A percentile compares a stretch with the other conserved stretches of the same genome.
These are phyloP conservation scores for Epinephelus cyanopodus DNA, from an alignment of 2,113 vertebrate genomes.

Conservation along the genomic window DNA sequence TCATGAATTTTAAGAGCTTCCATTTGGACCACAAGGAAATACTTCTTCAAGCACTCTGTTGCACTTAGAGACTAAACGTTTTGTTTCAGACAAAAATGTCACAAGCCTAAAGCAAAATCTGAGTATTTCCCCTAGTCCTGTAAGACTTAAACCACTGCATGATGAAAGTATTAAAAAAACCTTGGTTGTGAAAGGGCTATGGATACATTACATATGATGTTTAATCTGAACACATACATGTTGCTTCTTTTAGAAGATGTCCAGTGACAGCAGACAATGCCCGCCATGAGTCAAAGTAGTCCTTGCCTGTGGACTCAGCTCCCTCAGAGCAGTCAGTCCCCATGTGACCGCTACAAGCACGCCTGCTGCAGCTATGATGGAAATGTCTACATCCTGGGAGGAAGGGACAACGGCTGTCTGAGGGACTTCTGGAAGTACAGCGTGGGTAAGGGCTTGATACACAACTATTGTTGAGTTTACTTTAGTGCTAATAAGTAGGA, in stretches of 20 bases:
- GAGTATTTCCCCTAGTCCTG: background rate
- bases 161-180: background rate
- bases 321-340: slow-evolving; percentile 76
- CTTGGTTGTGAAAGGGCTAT: background rate
- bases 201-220: background rate
- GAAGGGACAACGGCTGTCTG: slow-evolving; percentile 77
- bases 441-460: slow-evolving; percentile 82
- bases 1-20: background rate
- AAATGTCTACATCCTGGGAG: slow-evolving; percentile 88
- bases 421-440: slow-evolving; percentile 91
- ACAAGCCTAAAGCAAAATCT: background rate
- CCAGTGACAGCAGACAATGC: slow-evolving; percentile 45
- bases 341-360: slow-evolving; percentile 88
- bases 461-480: background rate
- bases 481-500: background rate
- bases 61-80: background rate
- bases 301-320: slow-evolving; percentile 81
- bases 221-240: background rate
- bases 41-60: background rate
- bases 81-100: too few relatives aligned
- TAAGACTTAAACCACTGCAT: background rate
- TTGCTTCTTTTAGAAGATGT: slow-evolving; percentile 31
- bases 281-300: slow-evolving; percentile 71
- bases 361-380: slow-evolving; percentile 82
- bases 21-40: background rate